phyloP scores from a whole-genome alignment of 2,113 vertebrate species.

The Motacilla tschutschensis region DNA sequence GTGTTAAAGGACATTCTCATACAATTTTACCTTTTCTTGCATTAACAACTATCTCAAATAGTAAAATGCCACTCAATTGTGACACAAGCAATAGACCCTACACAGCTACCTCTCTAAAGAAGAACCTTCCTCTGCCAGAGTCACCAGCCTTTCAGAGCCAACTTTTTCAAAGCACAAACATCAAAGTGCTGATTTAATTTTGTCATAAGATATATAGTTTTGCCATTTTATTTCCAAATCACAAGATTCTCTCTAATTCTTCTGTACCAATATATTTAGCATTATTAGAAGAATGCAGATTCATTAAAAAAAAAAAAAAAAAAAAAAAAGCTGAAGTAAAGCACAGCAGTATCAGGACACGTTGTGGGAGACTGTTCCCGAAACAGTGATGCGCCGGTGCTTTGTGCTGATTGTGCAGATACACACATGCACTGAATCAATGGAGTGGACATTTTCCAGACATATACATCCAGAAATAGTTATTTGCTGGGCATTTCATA shows the following conservation, averaged over 20 bases:
- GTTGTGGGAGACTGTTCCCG: not conserved
- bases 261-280: not conserved
- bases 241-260: not conserved
- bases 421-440: not conserved
- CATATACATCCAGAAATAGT: not conserved
- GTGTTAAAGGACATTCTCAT: not conserved
- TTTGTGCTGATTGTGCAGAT: not conserved
- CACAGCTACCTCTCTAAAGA: not conserved
- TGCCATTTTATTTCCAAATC: slow-evolving; percentile 4
- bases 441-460: not conserved
- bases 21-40: not conserved
- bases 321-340: not conserved
- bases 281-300: not conserved
- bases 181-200: not conserved
- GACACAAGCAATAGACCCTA: not conserved
- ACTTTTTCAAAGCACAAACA: not conserved
- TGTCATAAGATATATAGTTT: not conserved
- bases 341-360: not conserved
- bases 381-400: not conserved
- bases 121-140: not conserved
- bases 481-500: not conserved
- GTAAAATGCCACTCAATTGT: not conserved
- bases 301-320: not conserved
- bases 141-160: not conserved
- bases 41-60: not conserved